Conservation (phyloP, 2,888 invertebrate species). For the Amorpha juglandis region DNA sequence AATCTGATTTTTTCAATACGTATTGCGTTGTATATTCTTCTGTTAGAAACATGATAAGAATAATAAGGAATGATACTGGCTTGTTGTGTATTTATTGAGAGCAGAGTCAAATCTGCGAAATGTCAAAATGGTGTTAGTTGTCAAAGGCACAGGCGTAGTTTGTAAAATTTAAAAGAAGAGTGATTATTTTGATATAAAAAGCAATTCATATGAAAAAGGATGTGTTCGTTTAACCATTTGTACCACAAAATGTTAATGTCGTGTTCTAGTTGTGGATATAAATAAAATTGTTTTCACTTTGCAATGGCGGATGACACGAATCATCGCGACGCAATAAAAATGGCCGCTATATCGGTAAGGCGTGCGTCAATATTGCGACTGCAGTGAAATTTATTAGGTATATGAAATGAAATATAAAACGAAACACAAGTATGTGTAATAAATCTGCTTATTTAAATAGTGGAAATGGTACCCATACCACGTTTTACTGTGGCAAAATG, state of each 20-base stretch:
- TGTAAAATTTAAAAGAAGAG: constrained; percentile 65
- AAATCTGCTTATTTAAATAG: not conserved
- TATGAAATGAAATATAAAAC: constrained; percentile 19
- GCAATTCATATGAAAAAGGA: constrained; percentile 57
- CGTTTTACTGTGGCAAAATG: not conserved
- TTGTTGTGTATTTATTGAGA: constrained; percentile 50
- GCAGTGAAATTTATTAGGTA: constrained; percentile 41
- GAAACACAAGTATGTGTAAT: constrained; percentile 3
- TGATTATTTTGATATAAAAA: constrained; percentile 67
- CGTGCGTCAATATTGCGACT: constrained; percentile 76
- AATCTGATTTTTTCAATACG: constrained; percentile 4
- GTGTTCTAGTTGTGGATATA: constrained; percentile 62
- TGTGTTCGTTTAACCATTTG: constrained; percentile 62
- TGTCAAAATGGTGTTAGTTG: constrained; percentile 83
- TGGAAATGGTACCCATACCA: not conserved
- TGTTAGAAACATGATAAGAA: constrained; percentile 35
- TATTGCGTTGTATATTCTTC: not conserved
- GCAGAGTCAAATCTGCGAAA: constrained; percentile 61
- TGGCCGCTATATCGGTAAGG: constrained; percentile 83
- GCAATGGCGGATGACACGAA: constrained; percentile 85
- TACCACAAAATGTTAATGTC: constrained; percentile 51
- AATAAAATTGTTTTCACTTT: constrained; percentile 65
- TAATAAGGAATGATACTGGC: constrained; percentile 63
- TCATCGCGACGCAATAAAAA: constrained; percentile 84
- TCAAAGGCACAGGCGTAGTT: constrained; percentile 79